Evolutionary conservation across 2,797 vertebrate species (phyloP), one percentile per base, ranked within the genome.

Genomic region (Microctenopoma lineatum): DNA sequence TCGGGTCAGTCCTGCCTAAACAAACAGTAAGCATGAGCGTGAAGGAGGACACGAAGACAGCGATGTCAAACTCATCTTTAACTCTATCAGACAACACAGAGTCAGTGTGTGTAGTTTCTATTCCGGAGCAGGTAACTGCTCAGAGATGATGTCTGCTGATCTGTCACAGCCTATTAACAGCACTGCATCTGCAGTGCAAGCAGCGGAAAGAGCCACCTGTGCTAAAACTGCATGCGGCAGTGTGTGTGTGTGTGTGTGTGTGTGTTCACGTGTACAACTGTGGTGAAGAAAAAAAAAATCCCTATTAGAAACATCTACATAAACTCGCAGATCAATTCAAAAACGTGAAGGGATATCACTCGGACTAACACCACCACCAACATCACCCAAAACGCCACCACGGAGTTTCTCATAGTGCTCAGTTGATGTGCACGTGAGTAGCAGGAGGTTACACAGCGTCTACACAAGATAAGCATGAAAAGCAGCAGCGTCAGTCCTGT

Each of bases 181-280:
- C 41, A 3, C 44, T n/a, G 41, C 59, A 32, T 79, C 66, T 70
- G 75, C 36, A 27, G 63, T 26, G 63, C 26, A 5, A 75, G 59
- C 63, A 81, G 77, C n/a, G 42, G 80, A 86, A 87, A 48, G 75
- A 79, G 57, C 75, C 79, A 82, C 73, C 84, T 84, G 60, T 59
- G 68, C 81, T 51, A 65, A 59, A 58, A 54, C 51, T 13, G 53
- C 26, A 46, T 44, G 70, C 36, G 47, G 7, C 9, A 18, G 14
- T 13, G 80, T 63, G 42, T 21, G 16, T 3, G 0, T 8, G 25
- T 21, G 41, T 29, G 39, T 29, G 27, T 21, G 16, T 3, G 0
- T 61, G 7, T 14, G 18, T 25, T 41, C 39, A 41, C 4, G 13
- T 36, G 0, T 13, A 21, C 21, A 27, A 11, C 44, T 29, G 18